Evolutionary conservation across 2,113 vertebrate species (phyloP).

Genomic region (Corythornis cristatus): DNA sequence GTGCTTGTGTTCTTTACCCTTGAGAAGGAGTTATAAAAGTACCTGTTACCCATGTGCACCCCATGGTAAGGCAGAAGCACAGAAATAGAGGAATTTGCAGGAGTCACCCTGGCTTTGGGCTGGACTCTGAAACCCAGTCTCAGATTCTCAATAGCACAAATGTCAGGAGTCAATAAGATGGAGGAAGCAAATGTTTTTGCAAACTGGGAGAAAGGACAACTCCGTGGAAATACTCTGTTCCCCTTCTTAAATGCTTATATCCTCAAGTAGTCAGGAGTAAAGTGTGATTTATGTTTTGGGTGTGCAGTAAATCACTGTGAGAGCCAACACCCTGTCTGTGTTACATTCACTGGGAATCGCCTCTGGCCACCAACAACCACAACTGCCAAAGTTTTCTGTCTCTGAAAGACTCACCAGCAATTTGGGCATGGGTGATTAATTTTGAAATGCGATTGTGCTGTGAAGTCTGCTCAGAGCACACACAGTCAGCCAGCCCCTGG

Average conservation of each 20-base stretch:
- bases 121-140: neutral
- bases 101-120: neutral
- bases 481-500: neutral
- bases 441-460: constrained; percentile 46
- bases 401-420: constrained; percentile 24
- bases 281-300: constrained; percentile 56
- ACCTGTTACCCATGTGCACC: neutral
- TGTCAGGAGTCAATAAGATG: neutral
- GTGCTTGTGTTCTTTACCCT: neutral
- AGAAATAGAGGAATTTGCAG: neutral
- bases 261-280: constrained; percentile 9
- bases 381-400: constrained; percentile 13
- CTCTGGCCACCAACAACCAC: constrained; percentile 37
- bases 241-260: constrained; percentile 9
- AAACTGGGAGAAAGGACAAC: neutral
- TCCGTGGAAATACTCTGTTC: constrained; percentile 24
- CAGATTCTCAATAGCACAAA: neutral
- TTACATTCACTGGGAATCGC: constrained; percentile 25
- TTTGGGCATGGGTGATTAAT: constrained; percentile 48
- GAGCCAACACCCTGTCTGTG: constrained; percentile 2
- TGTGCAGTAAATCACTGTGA: constrained; percentile 24
- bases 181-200: constrained; percentile 25
- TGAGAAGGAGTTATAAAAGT: neutral
- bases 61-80: neutral
- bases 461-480: neutral